Evolutionary conservation across 2,888 invertebrate genomes (phyloP).

Genomic region (Parascotia fuliginaria): DNA sequence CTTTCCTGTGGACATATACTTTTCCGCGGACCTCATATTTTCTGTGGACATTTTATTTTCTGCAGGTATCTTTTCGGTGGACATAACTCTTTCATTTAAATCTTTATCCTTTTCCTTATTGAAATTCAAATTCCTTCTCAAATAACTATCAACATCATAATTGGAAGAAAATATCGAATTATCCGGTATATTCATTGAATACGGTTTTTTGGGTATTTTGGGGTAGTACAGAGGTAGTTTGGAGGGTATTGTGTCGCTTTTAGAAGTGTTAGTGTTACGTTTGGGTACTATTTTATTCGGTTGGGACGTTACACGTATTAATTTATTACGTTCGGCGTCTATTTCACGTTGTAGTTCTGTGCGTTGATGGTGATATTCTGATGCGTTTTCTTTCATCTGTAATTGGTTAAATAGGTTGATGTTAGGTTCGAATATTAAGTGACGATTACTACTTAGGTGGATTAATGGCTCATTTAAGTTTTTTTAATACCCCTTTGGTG

Average conservation of each 20-base stretch:
- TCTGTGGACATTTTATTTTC: neutral
- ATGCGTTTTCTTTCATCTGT: constrained; percentile 81
- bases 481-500: too few species aligned
- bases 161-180: constrained; percentile 70
- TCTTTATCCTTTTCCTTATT: constrained; percentile 36
- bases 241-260: constrained; percentile 57
- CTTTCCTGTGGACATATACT: too few species aligned
- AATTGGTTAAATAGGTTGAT: too few species aligned
- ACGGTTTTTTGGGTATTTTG: constrained; percentile 53
- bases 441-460: too few species aligned
- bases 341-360: constrained; percentile 80
- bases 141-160: constrained; percentile 75
- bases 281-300: constrained; percentile 19
- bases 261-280: constrained; percentile 44
- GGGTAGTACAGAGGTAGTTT: constrained; percentile 74
- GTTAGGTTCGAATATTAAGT: too few species aligned
- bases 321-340: constrained; percentile 63
- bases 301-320: constrained; percentile 46
- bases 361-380: constrained; percentile 77
- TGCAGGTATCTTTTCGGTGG: neutral
- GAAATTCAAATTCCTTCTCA: constrained; percentile 71
- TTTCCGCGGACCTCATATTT: constrained; percentile 3
- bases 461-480: too few species aligned
- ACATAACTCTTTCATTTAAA: neutral
- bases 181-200: constrained; percentile 79